Evolutionary conservation across 2,113 vertebrate genomes (phyloP).

Genomic region (Agapornis roseicollis): DNA sequence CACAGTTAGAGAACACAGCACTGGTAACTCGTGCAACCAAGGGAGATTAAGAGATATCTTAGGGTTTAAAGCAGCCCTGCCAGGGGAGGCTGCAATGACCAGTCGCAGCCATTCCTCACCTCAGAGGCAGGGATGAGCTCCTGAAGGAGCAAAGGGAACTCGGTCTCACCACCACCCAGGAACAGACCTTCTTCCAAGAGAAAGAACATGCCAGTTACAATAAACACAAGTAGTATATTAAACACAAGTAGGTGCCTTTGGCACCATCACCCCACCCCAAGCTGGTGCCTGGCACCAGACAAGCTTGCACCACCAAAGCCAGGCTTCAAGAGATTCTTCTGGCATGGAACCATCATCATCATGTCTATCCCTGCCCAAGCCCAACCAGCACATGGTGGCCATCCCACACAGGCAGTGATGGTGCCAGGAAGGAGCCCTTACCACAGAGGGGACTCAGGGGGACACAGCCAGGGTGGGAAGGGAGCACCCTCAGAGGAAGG

Average conservation of each 20-base stretch:
- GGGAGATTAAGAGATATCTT: not conserved
- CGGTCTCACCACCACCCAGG: not conserved
- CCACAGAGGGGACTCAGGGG: rapidly evolving
- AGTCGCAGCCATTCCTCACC: not conserved
- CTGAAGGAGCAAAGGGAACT: rapidly evolving
- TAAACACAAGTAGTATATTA: not conserved
- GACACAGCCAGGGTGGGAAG: rapidly evolving
- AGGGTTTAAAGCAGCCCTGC: not conserved
- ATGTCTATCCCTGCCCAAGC: too few species aligned
- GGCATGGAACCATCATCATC: not conserved
- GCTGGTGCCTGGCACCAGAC: not conserved
- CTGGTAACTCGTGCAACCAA: not conserved
- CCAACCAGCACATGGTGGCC: rapidly evolving
- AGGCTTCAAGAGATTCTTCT: not conserved
- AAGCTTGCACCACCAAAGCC: not conserved
- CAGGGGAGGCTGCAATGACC: too few species aligned
- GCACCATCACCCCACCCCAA: not conserved
- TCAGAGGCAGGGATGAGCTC: not conserved
- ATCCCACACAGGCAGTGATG: rapidly evolving
- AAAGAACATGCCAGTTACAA: not conserved
- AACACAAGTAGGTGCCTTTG: not conserved
- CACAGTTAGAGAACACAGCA: not conserved
- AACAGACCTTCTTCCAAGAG: not conserved
- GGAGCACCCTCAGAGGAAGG: rapidly evolving
- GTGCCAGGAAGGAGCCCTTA: not conserved